Percentiles rank a stretch among this genome's conserved stretches.
Evolutionary conservation across 2,888 invertebrate genomes (phyloP).

Genomic region (Polydrusus tereticollis): DNA sequence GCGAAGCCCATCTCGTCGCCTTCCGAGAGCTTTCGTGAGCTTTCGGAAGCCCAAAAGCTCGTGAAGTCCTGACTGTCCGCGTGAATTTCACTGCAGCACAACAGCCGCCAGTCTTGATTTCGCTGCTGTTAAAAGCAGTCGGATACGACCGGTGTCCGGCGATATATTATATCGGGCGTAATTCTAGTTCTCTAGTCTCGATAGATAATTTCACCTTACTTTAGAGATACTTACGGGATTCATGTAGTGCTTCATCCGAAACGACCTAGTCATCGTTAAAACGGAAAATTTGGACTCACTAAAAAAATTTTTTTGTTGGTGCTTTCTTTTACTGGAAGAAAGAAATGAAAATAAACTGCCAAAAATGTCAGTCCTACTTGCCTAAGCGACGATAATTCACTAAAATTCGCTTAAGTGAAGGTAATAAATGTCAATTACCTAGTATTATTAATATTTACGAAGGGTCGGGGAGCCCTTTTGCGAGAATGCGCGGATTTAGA

Average conservation of each 20-base stretch:
- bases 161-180: constrained; percentile 25
- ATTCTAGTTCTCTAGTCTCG: constrained; percentile 1
- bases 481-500: constrained; percentile 6
- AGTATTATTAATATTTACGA: constrained; percentile 12
- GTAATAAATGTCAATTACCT: constrained; percentile 18
- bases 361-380: background rate
- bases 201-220: background rate
- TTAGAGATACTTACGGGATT: background rate
- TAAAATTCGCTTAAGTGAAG: background rate
- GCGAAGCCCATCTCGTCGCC: constrained; percentile 31
- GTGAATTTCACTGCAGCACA: constrained; percentile 43
- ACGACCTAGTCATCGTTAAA: background rate
- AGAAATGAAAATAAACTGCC: constrained; percentile 1
- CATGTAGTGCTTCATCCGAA: background rate
- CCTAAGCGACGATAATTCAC: background rate
- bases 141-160: constrained; percentile 17
- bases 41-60: constrained; percentile 42
- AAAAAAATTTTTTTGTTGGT: too few relatives aligned
- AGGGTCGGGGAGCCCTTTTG: background rate
- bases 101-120: constrained; percentile 35
- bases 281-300: too few relatives aligned
- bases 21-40: constrained; percentile 52
- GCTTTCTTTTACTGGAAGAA: background rate
- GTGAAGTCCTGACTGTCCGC: constrained; percentile 37
- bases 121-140: constrained; percentile 29